Base-by-base conservation (phyloP, 2,113 vertebrate species). In the Phoenicopterus ruber region DNA sequence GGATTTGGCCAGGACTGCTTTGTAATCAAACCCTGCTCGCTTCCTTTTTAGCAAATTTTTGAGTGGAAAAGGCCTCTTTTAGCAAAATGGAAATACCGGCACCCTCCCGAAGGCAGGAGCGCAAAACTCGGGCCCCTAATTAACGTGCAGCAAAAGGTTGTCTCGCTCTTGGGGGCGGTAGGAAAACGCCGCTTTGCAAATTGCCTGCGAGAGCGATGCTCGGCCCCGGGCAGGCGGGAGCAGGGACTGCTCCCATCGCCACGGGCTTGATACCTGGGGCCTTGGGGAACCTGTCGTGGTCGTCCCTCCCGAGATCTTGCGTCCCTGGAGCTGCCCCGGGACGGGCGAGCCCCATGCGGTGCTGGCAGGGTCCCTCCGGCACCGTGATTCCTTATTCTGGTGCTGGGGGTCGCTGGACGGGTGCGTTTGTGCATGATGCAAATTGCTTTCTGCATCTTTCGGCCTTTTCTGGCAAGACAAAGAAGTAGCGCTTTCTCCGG, bases 21-120 rank as follows among this genome's bases (percentile, higher is more conserved):
- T 79, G 92, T 96, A 95, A 96, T 96, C 88, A 76, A 96, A 95
- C 92, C 63, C 52, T 12, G 5, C 95, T 94, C 73, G 59, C 80
- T 76, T 85, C 73, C 57, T 52, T 71, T 91, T 87, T 74, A 91
- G 94, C 72, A 87, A 82, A 90, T 90, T 94, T 97, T 95, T 5
- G 7, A 86, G 50, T 59, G 78, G 82, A 96, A 97, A 94, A 84
- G 50, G 77, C 54, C 58, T 90, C 71, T 94, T 96, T 66, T 44
- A 15, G 85, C 55, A 59, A 82, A 97, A 96, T 40, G 81, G 95
- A 76, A 89, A 50, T 87, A 19, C n/a, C 6, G 2, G 38, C 70
- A 36, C 89, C 86, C 44, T 77, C 90, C 71, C 26, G 40, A 94
- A 94, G 69, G 72, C 50, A 59, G 87, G 59, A 86, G 76, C 32